Percentiles rank a stretch among this genome's conserved stretches.
phyloP scores from a whole-genome alignment of 2,113 vertebrate species.

The Echinops telfairi region DNA sequence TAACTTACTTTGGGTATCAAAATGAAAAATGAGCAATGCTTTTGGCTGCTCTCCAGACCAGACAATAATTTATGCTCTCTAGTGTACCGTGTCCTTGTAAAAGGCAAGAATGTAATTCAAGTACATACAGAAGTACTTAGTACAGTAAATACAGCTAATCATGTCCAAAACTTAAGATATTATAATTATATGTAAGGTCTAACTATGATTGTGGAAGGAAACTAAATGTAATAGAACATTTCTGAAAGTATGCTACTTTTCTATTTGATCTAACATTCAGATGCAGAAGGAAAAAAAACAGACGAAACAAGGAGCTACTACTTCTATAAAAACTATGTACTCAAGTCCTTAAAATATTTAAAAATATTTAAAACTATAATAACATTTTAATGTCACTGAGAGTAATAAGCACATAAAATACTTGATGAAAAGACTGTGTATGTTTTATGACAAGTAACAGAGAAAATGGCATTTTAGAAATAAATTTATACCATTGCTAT shows the following conservation, averaged over 20 bases:
- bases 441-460: neutral
- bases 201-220: slow-evolving; percentile 25
- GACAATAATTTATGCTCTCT: slow-evolving; percentile 3
- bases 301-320: neutral
- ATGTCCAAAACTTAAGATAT: neutral
- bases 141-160: neutral
- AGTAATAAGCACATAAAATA: slow-evolving; percentile 20
- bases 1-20: neutral
- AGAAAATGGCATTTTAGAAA: slow-evolving; percentile 24
- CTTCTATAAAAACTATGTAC: neutral
- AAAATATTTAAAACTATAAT: neutral
- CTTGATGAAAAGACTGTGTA: neutral
- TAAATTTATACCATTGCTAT: slow-evolving; percentile 15
- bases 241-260: neutral
- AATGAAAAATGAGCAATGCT: slow-evolving; percentile 1
- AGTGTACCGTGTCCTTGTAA: neutral
- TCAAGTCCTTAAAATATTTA: slow-evolving; percentile 24
- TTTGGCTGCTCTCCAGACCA: neutral
- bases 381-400: slow-evolving; percentile 21
- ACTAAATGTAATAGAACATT: neutral
- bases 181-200: neutral
- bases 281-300: neutral
- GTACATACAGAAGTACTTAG: too few species aligned
- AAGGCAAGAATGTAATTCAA: too few species aligned
- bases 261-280: neutral